Evolutionary conservation across 2,797 vertebrate genomes (phyloP), one percentile per base, ranked within the genome.

Genomic region (Rhadinocentrus ornatus): DNA sequence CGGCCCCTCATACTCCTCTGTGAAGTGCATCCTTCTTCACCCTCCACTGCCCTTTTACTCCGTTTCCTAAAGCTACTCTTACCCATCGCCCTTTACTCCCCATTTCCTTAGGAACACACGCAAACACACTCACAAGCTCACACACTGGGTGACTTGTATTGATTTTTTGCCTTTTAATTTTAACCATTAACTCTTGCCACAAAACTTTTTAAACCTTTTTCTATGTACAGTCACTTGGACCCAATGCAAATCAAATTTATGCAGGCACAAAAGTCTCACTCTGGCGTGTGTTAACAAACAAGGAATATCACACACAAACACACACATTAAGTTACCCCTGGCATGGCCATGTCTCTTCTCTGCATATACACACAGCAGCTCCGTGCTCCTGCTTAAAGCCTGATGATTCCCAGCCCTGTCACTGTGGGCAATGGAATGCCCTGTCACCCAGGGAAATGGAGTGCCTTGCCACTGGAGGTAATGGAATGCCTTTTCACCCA

Each of bases 1-100:
- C n/a, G n/a, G n/a, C n/a, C n/a, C n/a, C n/a, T n/a, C n/a, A n/a
- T n/a, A n/a, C 80, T 86, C 73, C 57, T 60, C 75, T 71, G 72
- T 71, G 63, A 74, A 78, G 80, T 76, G 84, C 79, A 81, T 86
- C 75, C 80, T 76, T 82, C 75, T 90, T 82, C 81, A 90, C 78
- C 82, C 85, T 86, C 65, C 77, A 2, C 66, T 84, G 78, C 85
- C 62, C 83, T 82, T 85, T 76, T 68, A 84, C 48, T 77, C 77
- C 62, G 73, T 83, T 81, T 87, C 83, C 82, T 66, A 56, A 48
- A 80, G 83, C 83, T 56, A 76, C 62, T 54, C 56, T 78, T 83
- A 73, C 78, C 75, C 34, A 16, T 66, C 37, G 61, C 72, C 64
- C 72, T 82, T 80, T 77, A 69, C 73, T 78, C 79, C 41, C 52